Conservation (phyloP, 1,140 invertebrate genomes). For the Dendroctonus valens region DNA sequence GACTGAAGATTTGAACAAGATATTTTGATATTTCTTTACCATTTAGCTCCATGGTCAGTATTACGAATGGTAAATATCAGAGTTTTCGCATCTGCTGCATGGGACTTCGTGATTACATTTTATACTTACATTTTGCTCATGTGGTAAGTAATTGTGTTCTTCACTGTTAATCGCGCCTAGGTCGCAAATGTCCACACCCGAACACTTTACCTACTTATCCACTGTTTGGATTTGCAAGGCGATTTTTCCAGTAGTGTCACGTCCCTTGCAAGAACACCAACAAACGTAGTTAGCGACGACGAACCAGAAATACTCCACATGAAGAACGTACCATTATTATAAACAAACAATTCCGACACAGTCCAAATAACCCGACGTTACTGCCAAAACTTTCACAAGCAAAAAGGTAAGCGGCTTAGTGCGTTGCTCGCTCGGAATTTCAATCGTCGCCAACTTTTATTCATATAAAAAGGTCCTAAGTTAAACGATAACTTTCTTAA, state of each 20-base stretch:
- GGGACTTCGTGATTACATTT: constrained; percentile 43
- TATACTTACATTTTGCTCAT: constrained; percentile 48
- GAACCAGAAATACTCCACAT: constrained; percentile 1
- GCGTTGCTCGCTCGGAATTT: too few relatives aligned
- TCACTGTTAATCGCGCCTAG: constrained; percentile 46
- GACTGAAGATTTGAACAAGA: not conserved
- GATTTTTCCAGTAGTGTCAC: too few relatives aligned
- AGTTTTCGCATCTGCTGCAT: constrained; percentile 29
- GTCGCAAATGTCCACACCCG: constrained; percentile 45
- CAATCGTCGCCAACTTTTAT: too few relatives aligned
- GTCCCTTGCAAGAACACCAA: too few relatives aligned
- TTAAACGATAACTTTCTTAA: too few relatives aligned
- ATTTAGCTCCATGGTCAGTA: constrained; percentile 10
- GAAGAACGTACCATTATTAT: not conserved
- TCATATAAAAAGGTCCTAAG: too few relatives aligned
- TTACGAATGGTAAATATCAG: constrained; percentile 2
- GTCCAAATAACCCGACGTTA: too few relatives aligned
- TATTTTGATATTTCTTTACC: constrained; percentile 21
- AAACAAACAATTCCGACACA: too few relatives aligned
- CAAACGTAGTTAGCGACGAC: not conserved
- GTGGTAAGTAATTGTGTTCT: constrained; percentile 44
- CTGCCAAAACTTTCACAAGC: too few relatives aligned
- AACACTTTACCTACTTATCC: constrained; percentile 12
- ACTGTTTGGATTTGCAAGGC: too few relatives aligned
- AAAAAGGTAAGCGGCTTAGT: too few relatives aligned